Evolutionary conservation across 2,888 invertebrate genomes (phyloP).

Genomic region (Rotaria socialis): DNA sequence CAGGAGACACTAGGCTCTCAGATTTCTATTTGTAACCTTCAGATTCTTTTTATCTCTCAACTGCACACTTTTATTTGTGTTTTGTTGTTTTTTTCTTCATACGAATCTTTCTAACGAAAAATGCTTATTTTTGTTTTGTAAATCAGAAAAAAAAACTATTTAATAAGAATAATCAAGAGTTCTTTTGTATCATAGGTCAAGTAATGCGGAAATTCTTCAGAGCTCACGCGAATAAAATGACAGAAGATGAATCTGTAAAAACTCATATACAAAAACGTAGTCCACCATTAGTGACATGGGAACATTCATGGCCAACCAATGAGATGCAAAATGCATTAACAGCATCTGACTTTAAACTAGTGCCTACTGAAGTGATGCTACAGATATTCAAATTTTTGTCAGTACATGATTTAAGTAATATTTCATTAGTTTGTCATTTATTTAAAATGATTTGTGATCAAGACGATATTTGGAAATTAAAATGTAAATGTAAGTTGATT

Average conservation of each 20-base stretch:
- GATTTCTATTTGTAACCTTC: too few species aligned
- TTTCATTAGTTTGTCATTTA: not conserved
- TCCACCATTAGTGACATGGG: not conserved
- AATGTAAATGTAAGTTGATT: not conserved
- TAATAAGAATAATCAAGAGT: too few species aligned
- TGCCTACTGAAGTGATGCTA: not conserved
- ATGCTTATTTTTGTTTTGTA: too few species aligned
- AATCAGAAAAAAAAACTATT: too few species aligned
- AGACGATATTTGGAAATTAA: constrained; percentile 13
- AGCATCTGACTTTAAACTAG: not conserved
- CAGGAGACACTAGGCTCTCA: too few species aligned
- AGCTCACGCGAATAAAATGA: too few species aligned
- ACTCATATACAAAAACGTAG: not conserved
- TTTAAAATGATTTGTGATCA: constrained; percentile 21
- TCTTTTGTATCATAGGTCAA: too few species aligned
- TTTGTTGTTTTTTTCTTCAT: too few species aligned
- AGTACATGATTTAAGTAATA: not conserved
- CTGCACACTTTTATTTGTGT: too few species aligned
- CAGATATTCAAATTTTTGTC: not conserved
- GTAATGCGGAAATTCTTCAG: too few species aligned
- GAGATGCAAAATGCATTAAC: not conserved
- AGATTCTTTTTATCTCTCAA: too few species aligned
- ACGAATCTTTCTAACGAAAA: too few species aligned
- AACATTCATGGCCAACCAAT: not conserved
- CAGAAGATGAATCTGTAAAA: not conserved